Base-by-base conservation (phyloP, 2,113 vertebrate species). In the Lamprologus tigripictilis region DNA sequence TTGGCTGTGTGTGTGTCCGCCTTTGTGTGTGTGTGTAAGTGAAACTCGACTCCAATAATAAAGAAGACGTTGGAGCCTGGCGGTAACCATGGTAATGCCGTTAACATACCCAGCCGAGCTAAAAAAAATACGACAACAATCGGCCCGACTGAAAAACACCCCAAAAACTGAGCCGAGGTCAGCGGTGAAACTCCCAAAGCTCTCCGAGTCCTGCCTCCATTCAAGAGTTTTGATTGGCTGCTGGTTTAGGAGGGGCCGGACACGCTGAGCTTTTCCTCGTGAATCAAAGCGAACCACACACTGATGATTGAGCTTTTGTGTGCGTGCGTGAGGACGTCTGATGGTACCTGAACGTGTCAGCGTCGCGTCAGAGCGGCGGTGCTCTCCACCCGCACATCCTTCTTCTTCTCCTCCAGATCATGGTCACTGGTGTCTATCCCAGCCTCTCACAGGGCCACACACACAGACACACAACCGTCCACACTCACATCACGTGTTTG, bases 21-120 rank as follows among this genome's bases (percentile, higher is more conserved):
- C 55, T 88, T 28, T 87, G 78, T 42, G 61, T 9, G 83, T 80
- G 63, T n/a, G 3, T 42, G 40, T 71, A 40, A 89, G 16, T 80
- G 58, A 88, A 88, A 82, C 68, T 61, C 12, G 11, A 8, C 42
- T 54, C 3, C 2, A 14, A 81, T 63, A 85, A 82, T 66, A 83
- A 81, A 78, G 47, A 14, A 7, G 53, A 37, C n/a, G 51, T 13
- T 68, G 37, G 66, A 84, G 81, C 9, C 33, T 21, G 7, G 37
- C 19, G 78, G 91, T 90, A 57, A 81, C 88, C 88, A 23, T 68
- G 76, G 58, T 81, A 42, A 90, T 58, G 7, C 21, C 1, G 35
- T 88, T 87, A 86, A 73, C 86, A 86, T 53, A 53, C 49, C 19
- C 35, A 83, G 83, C 13, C 3, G 85, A 73, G n/a, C 21, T 81